Conservation (phyloP, 2,888 invertebrate genomes). For the Drosophila differens region DNA sequence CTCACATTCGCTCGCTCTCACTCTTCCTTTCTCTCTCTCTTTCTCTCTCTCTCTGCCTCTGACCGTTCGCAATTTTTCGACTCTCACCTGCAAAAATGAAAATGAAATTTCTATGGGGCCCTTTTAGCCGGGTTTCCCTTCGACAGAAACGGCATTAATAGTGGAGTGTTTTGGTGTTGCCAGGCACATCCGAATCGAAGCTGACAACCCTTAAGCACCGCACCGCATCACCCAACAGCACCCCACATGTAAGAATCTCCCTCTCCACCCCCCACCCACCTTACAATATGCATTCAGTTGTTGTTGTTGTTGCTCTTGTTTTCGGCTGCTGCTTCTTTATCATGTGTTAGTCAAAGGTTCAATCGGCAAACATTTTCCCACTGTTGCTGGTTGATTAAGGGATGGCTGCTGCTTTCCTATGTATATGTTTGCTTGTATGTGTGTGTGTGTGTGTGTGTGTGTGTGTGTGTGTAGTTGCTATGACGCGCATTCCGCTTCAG, state of each 20-base stretch:
- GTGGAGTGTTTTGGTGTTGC: conserved; percentile 68
- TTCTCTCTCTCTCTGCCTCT: conserved; percentile 16
- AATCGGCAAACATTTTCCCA: conserved; percentile 48
- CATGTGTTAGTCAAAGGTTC: conserved; percentile 74
- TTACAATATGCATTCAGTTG: conserved; percentile 48
- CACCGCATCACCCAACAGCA: conserved; percentile 5
- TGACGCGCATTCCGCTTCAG: conserved; percentile 47
- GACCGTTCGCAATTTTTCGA: conserved; percentile 16
- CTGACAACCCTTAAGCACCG: conserved; percentile 63
- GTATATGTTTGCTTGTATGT: background rate
- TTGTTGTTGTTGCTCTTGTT: conserved; percentile 33
- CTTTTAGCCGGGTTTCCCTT: conserved; percentile 47
- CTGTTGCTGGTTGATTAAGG: conserved; percentile 59
- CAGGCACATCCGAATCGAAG: conserved; percentile 57
- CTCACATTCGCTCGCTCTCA: conserved; percentile 55
- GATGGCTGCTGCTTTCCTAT: conserved; percentile 36
- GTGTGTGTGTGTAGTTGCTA: conserved; percentile 18
- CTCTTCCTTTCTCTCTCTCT: conserved; percentile 8
- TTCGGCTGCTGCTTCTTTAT: conserved; percentile 61
- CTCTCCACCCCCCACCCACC: background rate
- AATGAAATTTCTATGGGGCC: conserved; percentile 69
- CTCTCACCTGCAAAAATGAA: conserved; percentile 77
- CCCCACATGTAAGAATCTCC: conserved; percentile 1
- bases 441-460: background rate
- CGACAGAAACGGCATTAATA: conserved; percentile 43